A percentile compares a stretch with the other conserved stretches of the same genome.
These are phyloP conservation scores for Echinometra lucunter DNA, from an alignment of 53 echinoderm and acorn worm genomes.

Conservation along the genomic window DNA sequence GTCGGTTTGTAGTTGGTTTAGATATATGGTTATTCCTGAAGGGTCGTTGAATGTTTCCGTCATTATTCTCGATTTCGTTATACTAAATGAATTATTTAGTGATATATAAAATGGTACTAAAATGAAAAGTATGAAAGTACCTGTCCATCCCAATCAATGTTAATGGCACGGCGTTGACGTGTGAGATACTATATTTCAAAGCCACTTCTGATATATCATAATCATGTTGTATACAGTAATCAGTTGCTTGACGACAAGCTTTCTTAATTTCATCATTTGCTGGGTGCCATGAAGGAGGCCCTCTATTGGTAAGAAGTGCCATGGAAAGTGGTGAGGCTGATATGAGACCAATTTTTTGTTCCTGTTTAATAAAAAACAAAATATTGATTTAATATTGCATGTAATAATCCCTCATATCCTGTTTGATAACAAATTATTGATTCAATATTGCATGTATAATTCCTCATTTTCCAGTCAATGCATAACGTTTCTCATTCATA, in stretches of 20 bases:
- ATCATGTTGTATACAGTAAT: conserved; percentile 75
- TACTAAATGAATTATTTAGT: too few species aligned
- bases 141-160: conserved; percentile 83
- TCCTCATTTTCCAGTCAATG: not conserved
- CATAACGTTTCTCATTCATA: not conserved
- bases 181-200: conserved; percentile 71
- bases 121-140: not conserved
- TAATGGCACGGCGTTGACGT: conserved; percentile 68
- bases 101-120: too few species aligned
- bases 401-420: not conserved
- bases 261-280: conserved; percentile 68
- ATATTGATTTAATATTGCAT: not conserved
- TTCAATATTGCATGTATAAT: not conserved
- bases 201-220: conserved; percentile 83
- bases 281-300: conserved; percentile 86
- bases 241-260: conserved; percentile 76
- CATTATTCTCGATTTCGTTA: too few species aligned
- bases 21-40: too few species aligned
- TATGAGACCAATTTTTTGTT: conserved; percentile 76
- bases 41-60: too few species aligned
- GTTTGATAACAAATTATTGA: not conserved
- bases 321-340: conserved; percentile 85
- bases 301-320: conserved; percentile 81
- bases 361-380: conserved; percentile 63
- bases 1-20: too few species aligned